Evolutionary conservation across 35 echinoderm and acorn worm species (phyloP).

Genomic region (Apostichopus parvimensis): DNA sequence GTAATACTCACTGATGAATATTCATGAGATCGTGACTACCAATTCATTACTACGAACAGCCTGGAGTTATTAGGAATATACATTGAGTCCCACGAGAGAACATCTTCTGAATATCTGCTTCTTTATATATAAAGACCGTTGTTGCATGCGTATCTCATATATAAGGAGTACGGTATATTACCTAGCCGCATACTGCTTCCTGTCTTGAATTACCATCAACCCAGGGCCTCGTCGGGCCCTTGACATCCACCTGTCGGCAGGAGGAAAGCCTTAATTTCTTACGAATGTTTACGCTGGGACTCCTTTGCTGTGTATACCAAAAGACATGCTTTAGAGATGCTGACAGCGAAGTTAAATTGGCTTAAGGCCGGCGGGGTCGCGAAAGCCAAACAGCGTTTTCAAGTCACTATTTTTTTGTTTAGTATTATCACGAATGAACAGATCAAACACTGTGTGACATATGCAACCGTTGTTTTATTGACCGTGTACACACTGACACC

Average conservation of each 20-base stretch:
- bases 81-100: too few relatives aligned
- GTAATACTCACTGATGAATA: too few relatives aligned
- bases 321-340: background rate
- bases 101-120: too few relatives aligned
- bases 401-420: background rate
- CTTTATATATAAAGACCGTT: too few relatives aligned
- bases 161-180: too few relatives aligned
- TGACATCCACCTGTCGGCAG: conserved; percentile 1
- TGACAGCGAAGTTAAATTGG: conserved; percentile 18
- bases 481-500: background rate
- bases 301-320: background rate
- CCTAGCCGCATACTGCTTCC: background rate
- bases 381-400: conserved; percentile 10
- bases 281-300: background rate
- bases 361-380: conserved; percentile 23
- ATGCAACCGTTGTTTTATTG: background rate
- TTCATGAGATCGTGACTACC: too few relatives aligned
- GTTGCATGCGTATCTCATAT: too few relatives aligned
- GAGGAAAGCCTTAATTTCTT: conserved; percentile 18
- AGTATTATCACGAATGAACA: conserved; percentile 5
- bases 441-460: background rate
- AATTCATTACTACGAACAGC: too few relatives aligned
- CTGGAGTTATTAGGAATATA: too few relatives aligned
- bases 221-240: conserved; percentile 1
- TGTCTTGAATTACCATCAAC: background rate